These are phyloP conservation scores for Bombus breviceps DNA, from an alignment of 1,140 invertebrate genomes.

Conservation along the genomic window DNA sequence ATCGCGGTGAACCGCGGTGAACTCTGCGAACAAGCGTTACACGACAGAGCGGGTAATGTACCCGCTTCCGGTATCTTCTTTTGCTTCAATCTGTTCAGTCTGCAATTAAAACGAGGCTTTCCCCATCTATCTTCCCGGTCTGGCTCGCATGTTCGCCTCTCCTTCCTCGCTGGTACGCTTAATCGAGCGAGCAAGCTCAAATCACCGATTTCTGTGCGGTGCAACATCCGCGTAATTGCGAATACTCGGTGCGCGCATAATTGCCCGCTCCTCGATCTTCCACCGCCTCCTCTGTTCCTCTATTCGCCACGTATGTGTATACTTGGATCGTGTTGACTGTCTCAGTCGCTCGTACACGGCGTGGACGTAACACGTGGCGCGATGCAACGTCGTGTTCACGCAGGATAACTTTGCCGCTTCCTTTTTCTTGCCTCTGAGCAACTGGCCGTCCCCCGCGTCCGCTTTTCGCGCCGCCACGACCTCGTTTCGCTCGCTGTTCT, in stretches of 20 bases:
- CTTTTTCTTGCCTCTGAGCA: conserved; percentile 25
- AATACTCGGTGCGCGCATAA: conserved; percentile 66
- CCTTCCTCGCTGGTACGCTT: conserved; percentile 40
- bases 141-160: conserved; percentile 46
- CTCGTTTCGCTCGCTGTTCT: not conserved
- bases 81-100: conserved; percentile 30
- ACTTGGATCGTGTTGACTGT: conserved; percentile 22
- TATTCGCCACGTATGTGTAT: conserved; percentile 7
- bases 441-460: not conserved
- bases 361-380: conserved; percentile 46
- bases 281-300: conserved; percentile 31
- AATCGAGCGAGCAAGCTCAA: conserved; percentile 57
- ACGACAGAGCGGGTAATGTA: not conserved
- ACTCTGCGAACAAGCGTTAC: not conserved
- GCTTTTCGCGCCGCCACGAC: not conserved
- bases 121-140: conserved; percentile 36
- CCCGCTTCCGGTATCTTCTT: conserved; percentile 43
- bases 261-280: conserved; percentile 62
- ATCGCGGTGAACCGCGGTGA: not conserved
- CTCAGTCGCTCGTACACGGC: not conserved
- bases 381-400: conserved; percentile 47
- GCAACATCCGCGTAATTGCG: conserved; percentile 67
- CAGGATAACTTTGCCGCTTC: conserved; percentile 30
- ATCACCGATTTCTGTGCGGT: conserved; percentile 63
- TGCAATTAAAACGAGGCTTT: conserved; percentile 49